Percentiles rank a stretch among this genome's conserved stretches.
Conservation (phyloP, 1,140 invertebrate species). For the Nixonia krombeini region DNA sequence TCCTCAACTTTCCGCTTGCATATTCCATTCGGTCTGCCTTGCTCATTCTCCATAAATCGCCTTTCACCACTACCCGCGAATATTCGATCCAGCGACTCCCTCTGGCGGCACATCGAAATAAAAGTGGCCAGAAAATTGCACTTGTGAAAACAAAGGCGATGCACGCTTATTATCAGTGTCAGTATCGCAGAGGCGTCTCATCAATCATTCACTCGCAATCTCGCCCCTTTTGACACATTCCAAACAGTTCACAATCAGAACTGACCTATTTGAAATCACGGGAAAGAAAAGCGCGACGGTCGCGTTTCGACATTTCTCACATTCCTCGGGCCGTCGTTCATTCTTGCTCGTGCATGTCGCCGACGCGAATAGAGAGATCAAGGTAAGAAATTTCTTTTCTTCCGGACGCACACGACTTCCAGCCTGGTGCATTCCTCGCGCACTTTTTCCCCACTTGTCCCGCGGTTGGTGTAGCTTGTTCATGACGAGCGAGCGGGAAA, state of each 20-base stretch:
- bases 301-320: conserved; percentile 20
- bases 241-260: no score
- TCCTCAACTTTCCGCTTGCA: not conserved
- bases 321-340: conserved; percentile 24
- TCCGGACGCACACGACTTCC: conserved; percentile 49
- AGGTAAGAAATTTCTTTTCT: conserved; percentile 48
- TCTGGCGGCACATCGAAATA: no score
- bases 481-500: conserved; percentile 60
- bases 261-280: no score
- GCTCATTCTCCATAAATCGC: not conserved
- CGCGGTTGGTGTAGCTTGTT: conserved; percentile 59
- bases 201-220: no score
- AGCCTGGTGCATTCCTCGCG: conserved; percentile 45
- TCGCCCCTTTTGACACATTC: no score
- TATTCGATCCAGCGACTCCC: no score
- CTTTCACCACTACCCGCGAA: not conserved
- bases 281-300: no score
- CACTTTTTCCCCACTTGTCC: conserved; percentile 45
- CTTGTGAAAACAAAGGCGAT: no score
- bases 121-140: no score
- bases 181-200: no score
- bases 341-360: conserved; percentile 12
- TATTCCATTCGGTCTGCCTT: not conserved
- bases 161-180: no score
- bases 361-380: conserved; percentile 40